phyloP scores from a whole-genome alignment of 2,888 invertebrate species.

The Ditula angustiorana region DNA sequence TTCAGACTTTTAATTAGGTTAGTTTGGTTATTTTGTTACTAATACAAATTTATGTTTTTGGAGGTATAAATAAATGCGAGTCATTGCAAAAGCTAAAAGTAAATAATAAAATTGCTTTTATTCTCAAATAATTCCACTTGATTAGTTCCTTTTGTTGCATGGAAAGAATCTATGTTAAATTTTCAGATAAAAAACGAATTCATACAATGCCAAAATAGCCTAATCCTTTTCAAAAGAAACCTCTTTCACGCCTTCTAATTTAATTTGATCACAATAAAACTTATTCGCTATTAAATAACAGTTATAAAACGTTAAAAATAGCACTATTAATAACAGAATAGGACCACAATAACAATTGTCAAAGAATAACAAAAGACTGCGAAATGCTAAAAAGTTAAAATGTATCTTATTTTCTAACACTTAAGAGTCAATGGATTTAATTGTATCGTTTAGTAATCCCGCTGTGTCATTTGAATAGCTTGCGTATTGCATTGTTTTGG shows the following conservation, averaged over 20 bases:
- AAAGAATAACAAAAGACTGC: constrained; percentile 40
- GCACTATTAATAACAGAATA: constrained; percentile 57
- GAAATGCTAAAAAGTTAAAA: too few relatives aligned
- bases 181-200: constrained; percentile 4
- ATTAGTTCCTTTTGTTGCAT: neutral
- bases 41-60: too few relatives aligned
- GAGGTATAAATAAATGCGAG: too few relatives aligned
- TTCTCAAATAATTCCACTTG: too few relatives aligned
- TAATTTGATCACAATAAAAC: constrained; percentile 47
- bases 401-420: neutral
- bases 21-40: too few relatives aligned
- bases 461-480: constrained; percentile 49
- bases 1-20: too few relatives aligned
- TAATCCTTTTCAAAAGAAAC: constrained; percentile 20
- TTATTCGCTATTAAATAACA: constrained; percentile 55
- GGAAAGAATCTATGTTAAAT: neutral
- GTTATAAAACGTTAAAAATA: constrained; percentile 55
- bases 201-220: constrained; percentile 9
- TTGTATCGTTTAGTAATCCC: neutral
- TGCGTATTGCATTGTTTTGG: constrained; percentile 61
- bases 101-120: too few relatives aligned
- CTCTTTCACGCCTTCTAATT: constrained; percentile 21
- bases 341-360: constrained; percentile 61
- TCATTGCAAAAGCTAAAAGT: too few relatives aligned
- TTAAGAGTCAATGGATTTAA: neutral